Evolutionary conservation across 2,797 vertebrate genomes (phyloP).

Genomic region (Emydoidea blandingii): DNA sequence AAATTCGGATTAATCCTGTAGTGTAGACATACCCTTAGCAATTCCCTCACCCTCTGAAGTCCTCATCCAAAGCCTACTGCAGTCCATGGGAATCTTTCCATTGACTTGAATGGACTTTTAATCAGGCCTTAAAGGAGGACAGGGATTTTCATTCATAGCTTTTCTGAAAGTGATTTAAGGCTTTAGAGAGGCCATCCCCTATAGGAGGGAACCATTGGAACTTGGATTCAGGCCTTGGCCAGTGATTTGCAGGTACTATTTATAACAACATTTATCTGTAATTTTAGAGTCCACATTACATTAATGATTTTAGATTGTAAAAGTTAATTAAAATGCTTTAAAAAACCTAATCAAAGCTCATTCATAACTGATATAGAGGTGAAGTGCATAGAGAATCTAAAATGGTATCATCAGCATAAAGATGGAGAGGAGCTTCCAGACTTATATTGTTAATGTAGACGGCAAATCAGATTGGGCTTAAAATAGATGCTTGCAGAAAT

Average conservation of each 20-base stretch:
- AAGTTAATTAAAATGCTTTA: too few species aligned
- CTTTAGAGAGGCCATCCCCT: not conserved
- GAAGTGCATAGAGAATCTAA: not conserved
- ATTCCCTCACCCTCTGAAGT: not conserved
- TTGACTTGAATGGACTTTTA: not conserved
- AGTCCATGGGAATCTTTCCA: accelerated
- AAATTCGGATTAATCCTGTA: too few species aligned
- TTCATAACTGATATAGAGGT: not conserved
- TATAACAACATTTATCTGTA: not conserved
- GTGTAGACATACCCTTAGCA: too few species aligned
- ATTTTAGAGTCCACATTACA: not conserved
- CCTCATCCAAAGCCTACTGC: not conserved
- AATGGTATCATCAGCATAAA: not conserved
- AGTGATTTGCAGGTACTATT: not conserved
- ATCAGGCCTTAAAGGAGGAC: not conserved
- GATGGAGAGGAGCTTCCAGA: not conserved
- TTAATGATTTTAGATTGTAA: not conserved
- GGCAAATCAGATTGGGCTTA: not conserved
- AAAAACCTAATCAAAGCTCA: too few species aligned
- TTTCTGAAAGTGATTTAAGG: accelerated
- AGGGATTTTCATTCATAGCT: not conserved
- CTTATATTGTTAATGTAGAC: not conserved
- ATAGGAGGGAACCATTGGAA: accelerated
- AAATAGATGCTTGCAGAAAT: not conserved
- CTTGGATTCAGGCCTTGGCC: not conserved